Evolutionary conservation across 2,888 invertebrate genomes (phyloP).

Genomic region (Toxonevra muliebris): DNA sequence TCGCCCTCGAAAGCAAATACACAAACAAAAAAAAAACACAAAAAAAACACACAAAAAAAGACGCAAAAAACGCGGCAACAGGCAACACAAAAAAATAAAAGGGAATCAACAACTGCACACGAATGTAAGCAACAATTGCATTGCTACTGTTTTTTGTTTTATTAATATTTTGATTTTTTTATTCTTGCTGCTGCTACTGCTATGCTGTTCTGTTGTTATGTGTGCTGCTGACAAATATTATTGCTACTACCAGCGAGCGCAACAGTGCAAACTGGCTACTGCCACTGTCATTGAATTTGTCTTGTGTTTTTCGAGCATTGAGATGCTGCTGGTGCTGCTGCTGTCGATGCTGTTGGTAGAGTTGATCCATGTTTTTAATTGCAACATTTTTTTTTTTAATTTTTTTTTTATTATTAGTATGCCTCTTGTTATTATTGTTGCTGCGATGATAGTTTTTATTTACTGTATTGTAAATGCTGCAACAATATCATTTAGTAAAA

Average conservation of each 20-base stretch:
- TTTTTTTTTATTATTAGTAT: no score
- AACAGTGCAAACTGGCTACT: neutral
- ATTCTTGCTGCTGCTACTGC: neutral
- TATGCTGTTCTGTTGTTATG: constrained; percentile 6
- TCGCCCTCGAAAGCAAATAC: neutral
- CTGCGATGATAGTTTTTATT: no score
- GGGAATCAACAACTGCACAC: neutral
- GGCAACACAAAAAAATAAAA: neutral
- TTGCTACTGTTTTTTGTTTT: neutral
- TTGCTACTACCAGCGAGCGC: constrained; percentile 8
- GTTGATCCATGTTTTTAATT: no score
- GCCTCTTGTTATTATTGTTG: no score
- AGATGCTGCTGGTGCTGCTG: no score
- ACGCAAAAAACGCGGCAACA: neutral
- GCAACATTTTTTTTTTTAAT: no score
- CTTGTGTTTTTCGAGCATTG: no score
- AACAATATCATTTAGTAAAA: no score
- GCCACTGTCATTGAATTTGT: no score
- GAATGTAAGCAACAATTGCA: constrained; percentile 5
- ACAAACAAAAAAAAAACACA: neutral
- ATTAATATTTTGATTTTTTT: neutral
- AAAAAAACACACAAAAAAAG: neutral
- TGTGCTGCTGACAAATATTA: constrained; percentile 26
- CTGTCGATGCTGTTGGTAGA: no score
- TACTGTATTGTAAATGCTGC: no score